Base-by-base conservation (phyloP, 1,140 invertebrate genomes). In the Danaus melanippus region DNA sequence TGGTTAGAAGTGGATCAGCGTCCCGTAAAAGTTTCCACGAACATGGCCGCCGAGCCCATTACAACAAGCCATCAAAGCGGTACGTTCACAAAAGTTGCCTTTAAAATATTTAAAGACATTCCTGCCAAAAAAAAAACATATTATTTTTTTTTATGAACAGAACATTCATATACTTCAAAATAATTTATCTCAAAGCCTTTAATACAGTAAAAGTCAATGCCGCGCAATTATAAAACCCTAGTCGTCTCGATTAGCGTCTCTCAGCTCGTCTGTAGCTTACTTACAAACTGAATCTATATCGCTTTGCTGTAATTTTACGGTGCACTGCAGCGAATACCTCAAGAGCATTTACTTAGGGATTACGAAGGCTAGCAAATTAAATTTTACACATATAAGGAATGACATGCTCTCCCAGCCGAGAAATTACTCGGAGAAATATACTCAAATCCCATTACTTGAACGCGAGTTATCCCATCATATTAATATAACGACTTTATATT, bases 11-110 rank as follows among this genome's bases (percentile, higher is more conserved):
- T 77, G 67, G 71, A 65, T 75, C 74, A 83, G 71, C 74, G 82
- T 83, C 74, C 77, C 80, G 79, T 85, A 68, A 83, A 83, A 78
- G 72, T 77, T 83, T 74, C 71, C 76, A 66, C 74, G 69, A 74
- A 66, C 76, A 69, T 76, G 76, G 71, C 72, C 72, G 67, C 64
- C 55, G 57, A 60, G 62, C 75, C 56, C 64, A 74, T 79, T 71
- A 75, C 65, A 64, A 64, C 62, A 62, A 65, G 56, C 68, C 76
- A 80, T 83, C 78, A 85, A 85, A 85, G 82, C 67, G 51, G 42
- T 49, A 63, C 62, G 66, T 66, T 67, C 58, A 58, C 61, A 63
- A 56, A 54, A 74, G 65, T 50, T 64, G 64, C 62, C 62, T 62
- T 52, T 40, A 39, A 49, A 21, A 8, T 49, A 39, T 9, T 49